Conservation (phyloP, 2,888 invertebrate genomes). For the Cheilosia urbana region DNA sequence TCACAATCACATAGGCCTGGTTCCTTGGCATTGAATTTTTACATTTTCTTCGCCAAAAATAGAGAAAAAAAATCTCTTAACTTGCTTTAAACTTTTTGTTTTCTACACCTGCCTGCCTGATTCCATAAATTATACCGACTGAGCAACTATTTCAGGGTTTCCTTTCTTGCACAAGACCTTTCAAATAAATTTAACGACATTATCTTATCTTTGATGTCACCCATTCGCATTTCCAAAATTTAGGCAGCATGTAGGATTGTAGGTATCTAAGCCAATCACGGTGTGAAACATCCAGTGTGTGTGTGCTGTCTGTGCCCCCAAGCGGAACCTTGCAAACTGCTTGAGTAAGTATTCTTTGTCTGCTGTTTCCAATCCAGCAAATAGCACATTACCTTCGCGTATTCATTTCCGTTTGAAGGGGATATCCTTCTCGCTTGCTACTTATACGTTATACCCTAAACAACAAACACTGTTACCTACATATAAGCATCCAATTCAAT, state of each 20-base stretch:
- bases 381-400: constrained; percentile 30
- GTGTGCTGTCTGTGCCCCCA: constrained; percentile 1
- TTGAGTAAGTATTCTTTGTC: not conserved
- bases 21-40: too few relatives aligned
- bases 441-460: not conserved
- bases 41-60: too few relatives aligned
- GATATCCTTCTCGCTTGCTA: not conserved
- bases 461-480: not conserved
- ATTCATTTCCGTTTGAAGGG: constrained; percentile 7
- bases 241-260: not conserved
- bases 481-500: constrained; percentile 28
- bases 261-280: not conserved
- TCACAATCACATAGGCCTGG: too few relatives aligned
- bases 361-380: constrained; percentile 12
- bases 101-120: too few relatives aligned
- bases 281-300: constrained; percentile 6
- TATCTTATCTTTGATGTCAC: constrained; percentile 7
- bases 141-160: too few relatives aligned
- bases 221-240: not conserved
- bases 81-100: too few relatives aligned
- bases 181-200: too few relatives aligned
- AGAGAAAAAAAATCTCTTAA: too few relatives aligned
- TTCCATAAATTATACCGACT: too few relatives aligned
- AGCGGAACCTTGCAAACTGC: constrained; percentile 12
- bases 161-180: too few relatives aligned